Conservation (phyloP, 2,797 vertebrate species). For the Sebastes taczanowskii region DNA sequence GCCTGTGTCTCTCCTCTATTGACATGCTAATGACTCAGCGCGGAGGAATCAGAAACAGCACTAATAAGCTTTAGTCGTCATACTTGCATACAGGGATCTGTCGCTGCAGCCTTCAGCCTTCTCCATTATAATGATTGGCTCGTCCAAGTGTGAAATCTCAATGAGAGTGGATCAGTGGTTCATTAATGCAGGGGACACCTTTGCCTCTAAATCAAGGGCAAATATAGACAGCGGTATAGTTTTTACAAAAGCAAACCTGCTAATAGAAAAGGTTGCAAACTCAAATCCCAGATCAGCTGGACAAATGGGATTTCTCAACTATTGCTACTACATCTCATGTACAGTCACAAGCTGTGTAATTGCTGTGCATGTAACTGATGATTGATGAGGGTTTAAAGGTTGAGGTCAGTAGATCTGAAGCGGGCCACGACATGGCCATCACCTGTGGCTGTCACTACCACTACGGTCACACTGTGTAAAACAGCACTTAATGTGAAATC, state of each 20-base stretch:
- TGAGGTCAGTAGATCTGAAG: constrained; percentile 19
- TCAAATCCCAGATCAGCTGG: not conserved
- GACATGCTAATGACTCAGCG: constrained; percentile 69
- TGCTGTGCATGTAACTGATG: constrained; percentile 1
- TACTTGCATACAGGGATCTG: constrained; percentile 44
- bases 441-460: constrained; percentile 67
- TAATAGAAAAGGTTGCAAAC: not conserved
- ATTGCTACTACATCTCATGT: not conserved
- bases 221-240: constrained; percentile 15
- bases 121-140: constrained; percentile 63
- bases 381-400: constrained; percentile 16
- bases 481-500: constrained; percentile 61
- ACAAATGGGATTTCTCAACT: not conserved
- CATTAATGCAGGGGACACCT: constrained; percentile 56
- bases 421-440: constrained; percentile 15
- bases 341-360: not conserved
- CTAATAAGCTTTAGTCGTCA: constrained; percentile 72
- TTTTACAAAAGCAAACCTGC: not conserved
- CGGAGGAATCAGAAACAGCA: constrained; percentile 57
- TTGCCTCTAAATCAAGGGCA: constrained; percentile 57
- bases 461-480: constrained; percentile 45
- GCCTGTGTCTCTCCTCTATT: constrained; percentile 52
- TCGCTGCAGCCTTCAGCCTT: constrained; percentile 42
- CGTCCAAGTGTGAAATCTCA: constrained; percentile 70
- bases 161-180: constrained; percentile 52